phyloP scores from a whole-genome alignment of 2,113 vertebrate species.

The Mobula hypostoma region DNA sequence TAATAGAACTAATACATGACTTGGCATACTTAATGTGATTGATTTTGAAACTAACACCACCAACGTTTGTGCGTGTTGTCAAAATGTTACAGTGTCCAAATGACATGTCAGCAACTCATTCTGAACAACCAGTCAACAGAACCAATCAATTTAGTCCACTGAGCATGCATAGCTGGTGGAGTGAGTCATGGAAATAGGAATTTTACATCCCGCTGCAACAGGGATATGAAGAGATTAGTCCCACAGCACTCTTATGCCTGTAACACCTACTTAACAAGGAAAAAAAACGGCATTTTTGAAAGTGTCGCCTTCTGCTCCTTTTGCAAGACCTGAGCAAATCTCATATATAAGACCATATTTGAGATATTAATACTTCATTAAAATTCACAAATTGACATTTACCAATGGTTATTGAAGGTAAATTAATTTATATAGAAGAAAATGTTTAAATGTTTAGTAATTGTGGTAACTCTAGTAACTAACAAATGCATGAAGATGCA shows the following conservation, averaged over 20 bases:
- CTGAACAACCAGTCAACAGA: background rate
- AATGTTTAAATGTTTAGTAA: background rate
- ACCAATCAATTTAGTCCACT: conserved; percentile 1
- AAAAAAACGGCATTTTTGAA: background rate
- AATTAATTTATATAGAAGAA: background rate
- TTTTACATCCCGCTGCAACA: background rate
- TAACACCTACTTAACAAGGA: background rate
- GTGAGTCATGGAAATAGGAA: background rate
- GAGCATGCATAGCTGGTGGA: background rate
- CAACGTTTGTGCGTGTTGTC: background rate
- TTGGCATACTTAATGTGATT: background rate
- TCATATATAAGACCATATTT: background rate
- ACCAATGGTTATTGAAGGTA: background rate
- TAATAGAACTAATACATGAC: background rate
- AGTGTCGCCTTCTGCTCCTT: background rate
- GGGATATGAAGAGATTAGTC: background rate
- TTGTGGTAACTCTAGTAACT: background rate
- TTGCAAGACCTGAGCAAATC: background rate
- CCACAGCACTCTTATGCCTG: background rate
- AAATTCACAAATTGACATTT: background rate
- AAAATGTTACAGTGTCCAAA: background rate
- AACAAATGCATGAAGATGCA: background rate
- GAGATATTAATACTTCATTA: background rate
- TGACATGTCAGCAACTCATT: background rate
- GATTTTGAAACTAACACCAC: background rate